Conservation (phyloP, 2,797 vertebrate species). For the Hoplostethus mediterraneus region DNA sequence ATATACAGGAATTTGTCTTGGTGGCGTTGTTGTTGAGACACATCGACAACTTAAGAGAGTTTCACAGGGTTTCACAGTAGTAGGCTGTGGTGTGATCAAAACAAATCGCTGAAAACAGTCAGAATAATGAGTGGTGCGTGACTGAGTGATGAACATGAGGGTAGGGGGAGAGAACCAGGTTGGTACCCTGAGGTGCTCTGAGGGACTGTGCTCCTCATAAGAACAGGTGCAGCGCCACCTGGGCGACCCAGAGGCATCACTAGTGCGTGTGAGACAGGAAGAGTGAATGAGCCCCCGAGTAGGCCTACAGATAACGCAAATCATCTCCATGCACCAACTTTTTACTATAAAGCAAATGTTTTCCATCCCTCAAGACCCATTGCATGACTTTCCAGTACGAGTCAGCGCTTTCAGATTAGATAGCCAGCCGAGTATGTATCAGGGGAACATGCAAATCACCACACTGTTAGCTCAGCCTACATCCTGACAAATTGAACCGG, state of each 20-base stretch:
- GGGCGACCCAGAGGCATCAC: slow-evolving; percentile 79
- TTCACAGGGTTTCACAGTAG: background rate
- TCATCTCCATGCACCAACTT: slow-evolving; percentile 36
- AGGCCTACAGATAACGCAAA: slow-evolving; percentile 69
- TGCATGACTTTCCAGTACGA: slow-evolving; percentile 76
- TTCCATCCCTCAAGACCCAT: slow-evolving; percentile 65
- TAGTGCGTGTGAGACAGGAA: slow-evolving; percentile 57
- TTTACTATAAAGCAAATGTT: slow-evolving; percentile 60
- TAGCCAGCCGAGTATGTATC: slow-evolving; percentile 75
- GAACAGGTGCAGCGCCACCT: slow-evolving; percentile 85
- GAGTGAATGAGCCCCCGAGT: slow-evolving; percentile 50
- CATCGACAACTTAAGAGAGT: slow-evolving; percentile 1
- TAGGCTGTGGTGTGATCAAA: slow-evolving; percentile 20
- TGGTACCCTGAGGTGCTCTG: slow-evolving; percentile 71
- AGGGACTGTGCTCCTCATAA: slow-evolving; percentile 61
- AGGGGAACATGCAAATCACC: slow-evolving; percentile 83
- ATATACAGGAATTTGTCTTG: slow-evolving; percentile 2
- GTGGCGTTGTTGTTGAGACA: slow-evolving; percentile 5
- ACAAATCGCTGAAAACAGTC: slow-evolving; percentile 12
- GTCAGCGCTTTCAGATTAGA: slow-evolving; percentile 79
- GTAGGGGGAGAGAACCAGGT: slow-evolving; percentile 52
- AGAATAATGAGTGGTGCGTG: slow-evolving; percentile 62
- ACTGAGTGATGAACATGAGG: slow-evolving; percentile 54
- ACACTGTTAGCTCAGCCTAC: slow-evolving; percentile 76
- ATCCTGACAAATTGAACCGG: slow-evolving; percentile 78